Base-by-base conservation (phyloP, 2,113 vertebrate species). In the Mellivora capensis region DNA sequence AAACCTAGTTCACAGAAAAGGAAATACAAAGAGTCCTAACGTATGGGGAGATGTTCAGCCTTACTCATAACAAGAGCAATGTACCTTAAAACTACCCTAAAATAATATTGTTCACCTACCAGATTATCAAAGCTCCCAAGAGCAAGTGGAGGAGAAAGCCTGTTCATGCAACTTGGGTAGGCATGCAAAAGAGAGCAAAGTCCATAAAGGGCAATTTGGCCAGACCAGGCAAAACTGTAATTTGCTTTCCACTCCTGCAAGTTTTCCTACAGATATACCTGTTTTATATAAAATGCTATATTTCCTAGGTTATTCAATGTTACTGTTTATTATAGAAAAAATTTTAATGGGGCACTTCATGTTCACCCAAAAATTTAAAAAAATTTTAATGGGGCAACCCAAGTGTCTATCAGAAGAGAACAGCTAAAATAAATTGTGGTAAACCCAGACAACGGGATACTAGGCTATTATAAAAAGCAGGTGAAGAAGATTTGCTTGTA, bases 401-500 rank as follows among this genome's bases (percentile, higher is more conserved):
- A 96, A 80, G 47, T 29, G 18, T 95, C 37, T 84, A 67, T 84
- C 54, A 93, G 82, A 82, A 90, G 64, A 85, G 25, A 82, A 86
- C 5, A 74, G 27, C 52, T 92, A 67, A 83, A 87, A 31, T 52
- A 85, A 89, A 49, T 79, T 57, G 34, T 29, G 34, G 9, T 84
- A 20, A 79, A 57, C 23, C 11, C 42, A 92, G 57, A 87, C 71
- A 87, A 18, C 64, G 17, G 23, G 91, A 57, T 25, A 79, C 5
- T 8, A 77, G 21, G 4, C 44, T 61, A 27, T 84, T 71, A 67
- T 29, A 61, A 96, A 85, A 85, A 95, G 34, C 62, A 76, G 74
- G 4, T 52, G 13, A 93, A 85, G 37, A 79, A n/a, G 2, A 23
- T 79, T 54, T 77, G 29, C 23, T 77, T 87, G 2, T 62, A 57